Percentiles rank a stretch among this genome's conserved stretches.
phyloP scores from a whole-genome alignment of 2,797 vertebrate species.

The Alcedo atthis region DNA sequence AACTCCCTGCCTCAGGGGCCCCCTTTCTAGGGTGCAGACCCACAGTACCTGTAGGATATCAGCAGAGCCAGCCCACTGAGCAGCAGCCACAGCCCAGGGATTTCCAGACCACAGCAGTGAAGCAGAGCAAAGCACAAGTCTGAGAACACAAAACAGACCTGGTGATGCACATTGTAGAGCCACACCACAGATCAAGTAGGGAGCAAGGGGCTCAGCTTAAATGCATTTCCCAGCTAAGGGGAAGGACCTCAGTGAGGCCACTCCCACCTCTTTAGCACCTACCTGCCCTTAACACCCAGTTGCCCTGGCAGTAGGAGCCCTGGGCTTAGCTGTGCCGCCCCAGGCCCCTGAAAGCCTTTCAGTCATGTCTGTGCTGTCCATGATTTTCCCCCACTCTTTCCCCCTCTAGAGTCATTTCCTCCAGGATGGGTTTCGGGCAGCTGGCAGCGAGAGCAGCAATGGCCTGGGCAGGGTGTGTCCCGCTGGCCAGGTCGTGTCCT shows the following conservation, averaged over 20 bases:
- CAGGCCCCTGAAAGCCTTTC: not conserved
- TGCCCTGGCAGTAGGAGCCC: not conserved
- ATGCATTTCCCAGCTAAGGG: not conserved
- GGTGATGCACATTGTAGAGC: accelerated
- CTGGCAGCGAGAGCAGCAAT: not conserved
- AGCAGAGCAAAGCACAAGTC: not conserved
- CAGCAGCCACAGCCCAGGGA: not conserved
- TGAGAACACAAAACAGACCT: not conserved
- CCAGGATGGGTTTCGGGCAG: not conserved
- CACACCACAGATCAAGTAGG: accelerated
- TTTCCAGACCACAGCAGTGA: not conserved
- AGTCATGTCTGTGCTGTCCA: accelerated
- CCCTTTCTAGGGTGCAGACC: accelerated
- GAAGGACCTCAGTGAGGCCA: not conserved
- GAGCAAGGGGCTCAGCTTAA: not conserved
- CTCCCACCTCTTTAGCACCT: not conserved
- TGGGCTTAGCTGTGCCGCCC: accelerated
- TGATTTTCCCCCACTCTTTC: not conserved
- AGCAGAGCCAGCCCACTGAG: not conserved
- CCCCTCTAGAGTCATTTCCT: not conserved
- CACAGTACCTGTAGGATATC: accelerated
- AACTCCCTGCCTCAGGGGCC: not conserved
- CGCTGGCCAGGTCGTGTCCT: accelerated
- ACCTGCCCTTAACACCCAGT: not conserved
- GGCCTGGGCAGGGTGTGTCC: accelerated